Evolutionary conservation across 2,888 invertebrate species (phyloP), one percentile per base, ranked within the genome.

Genomic region (Flexamia atlantica): DNA sequence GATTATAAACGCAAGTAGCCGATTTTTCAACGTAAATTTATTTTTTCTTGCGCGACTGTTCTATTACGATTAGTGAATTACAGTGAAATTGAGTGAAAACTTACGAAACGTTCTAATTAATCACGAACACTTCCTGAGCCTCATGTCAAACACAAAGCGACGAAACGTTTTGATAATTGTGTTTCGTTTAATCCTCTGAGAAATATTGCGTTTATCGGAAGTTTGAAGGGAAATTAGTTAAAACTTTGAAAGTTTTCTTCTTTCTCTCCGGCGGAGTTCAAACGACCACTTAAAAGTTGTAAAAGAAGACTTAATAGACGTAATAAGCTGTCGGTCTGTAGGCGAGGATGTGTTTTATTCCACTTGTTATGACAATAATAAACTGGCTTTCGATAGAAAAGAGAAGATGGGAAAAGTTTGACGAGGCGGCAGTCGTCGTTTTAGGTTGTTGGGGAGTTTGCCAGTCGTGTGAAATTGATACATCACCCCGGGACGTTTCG

Each of bases 291-390:
- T 64, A 64, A 28, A 64, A 28, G 64, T 64, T 64, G 64, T 64
- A 64, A 64, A 53, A 64, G 64, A 64, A 64, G 64, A 28, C 64
- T 64, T 64, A 64, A 64, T 64, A 64, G 64, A 28, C 28, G 64
- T 64, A 64, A 64, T 25, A 64, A 64, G 64, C 14, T 28, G 30
- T 28, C 20, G 12, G 64, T 57, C 5, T 64, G 30, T 28, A 28
- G 64, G 28, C 28, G 14, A 17, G 64, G 64, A 23, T 12, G 64
- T 64, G 14, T 64, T n/a, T 64, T 64, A 64, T 64, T 64, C 64
- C 28, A 64, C 53, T 53, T 53, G 64, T 64, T 64, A 28, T 64
- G 28, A 17, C 64, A 30, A 17, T 64, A 20, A 23, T 9, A 57
- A 64, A 64, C 64, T 64, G 28, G 9, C 14, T 4, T 1, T 1